phyloP scores from a whole-genome alignment of 2,797 vertebrate species.

The Crenichthys baileyi region DNA sequence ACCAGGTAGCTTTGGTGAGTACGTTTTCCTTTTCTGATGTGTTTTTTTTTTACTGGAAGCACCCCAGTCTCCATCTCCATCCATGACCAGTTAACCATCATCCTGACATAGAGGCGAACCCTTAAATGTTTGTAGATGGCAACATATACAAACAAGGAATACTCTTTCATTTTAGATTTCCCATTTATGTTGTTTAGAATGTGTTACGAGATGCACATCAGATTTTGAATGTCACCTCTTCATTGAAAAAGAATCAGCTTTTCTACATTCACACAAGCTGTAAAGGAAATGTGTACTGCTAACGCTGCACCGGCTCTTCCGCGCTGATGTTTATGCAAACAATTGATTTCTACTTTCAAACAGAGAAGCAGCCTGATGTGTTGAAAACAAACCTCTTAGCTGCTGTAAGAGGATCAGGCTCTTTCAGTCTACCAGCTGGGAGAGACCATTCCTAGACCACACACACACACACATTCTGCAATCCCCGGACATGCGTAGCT shows the following conservation, averaged over 20 bases:
- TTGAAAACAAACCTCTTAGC: neutral
- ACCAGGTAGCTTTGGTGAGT: neutral
- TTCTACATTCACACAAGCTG: constrained; percentile 5
- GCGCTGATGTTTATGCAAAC: neutral
- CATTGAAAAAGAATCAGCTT: constrained; percentile 20
- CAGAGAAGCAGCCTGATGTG: neutral
- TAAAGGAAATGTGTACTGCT: constrained; percentile 5
- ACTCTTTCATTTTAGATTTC: constrained; percentile 9
- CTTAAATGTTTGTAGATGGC: neutral
- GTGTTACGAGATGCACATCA: neutral
- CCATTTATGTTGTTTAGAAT: constrained; percentile 19
- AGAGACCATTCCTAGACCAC: no score
- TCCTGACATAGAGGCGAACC: neutral
- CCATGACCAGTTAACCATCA: neutral
- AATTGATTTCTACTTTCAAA: neutral
- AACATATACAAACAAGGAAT: neutral
- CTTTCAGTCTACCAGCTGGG: no score
- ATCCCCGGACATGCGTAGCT: constrained; percentile 22
- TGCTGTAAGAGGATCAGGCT: no score
- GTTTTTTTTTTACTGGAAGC: neutral
- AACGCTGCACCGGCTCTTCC: neutral
- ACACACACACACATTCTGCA: neutral
- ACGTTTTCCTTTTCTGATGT: neutral
- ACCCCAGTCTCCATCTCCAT: no score
- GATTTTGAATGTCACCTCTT: constrained; percentile 23